Percentiles rank a stretch among this genome's conserved stretches.
Evolutionary conservation across 2,113 vertebrate genomes (phyloP).

Genomic region (Heterochromis multidens): DNA sequence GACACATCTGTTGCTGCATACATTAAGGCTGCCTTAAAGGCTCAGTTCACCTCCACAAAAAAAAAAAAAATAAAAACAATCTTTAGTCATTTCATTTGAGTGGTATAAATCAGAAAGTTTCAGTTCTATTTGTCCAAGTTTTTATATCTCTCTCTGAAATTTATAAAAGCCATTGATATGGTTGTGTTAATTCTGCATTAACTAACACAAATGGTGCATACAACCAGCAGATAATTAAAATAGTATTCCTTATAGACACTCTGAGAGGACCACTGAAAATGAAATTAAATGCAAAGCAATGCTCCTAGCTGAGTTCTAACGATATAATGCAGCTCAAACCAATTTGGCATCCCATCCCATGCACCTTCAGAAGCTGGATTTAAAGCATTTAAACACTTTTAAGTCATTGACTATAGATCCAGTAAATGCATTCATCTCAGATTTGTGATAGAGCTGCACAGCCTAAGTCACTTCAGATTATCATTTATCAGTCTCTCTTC

Average conservation of each 20-base stretch:
- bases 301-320: neutral
- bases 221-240: neutral
- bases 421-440: neutral
- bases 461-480: conserved; percentile 10
- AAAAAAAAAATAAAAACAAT: rapidly evolving
- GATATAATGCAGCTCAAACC: neutral
- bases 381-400: neutral
- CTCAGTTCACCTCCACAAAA: neutral
- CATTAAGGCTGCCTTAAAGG: neutral
- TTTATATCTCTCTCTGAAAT: neutral
- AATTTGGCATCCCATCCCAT: neutral
- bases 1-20: neutral
- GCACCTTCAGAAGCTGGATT: neutral
- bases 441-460: neutral
- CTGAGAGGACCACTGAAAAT: neutral
- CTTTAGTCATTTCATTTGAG: neutral
- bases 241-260: neutral
- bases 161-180: neutral
- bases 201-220: neutral
- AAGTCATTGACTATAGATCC: neutral
- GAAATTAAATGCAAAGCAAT: neutral
- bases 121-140: neutral
- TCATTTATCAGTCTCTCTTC: neutral
- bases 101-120: neutral
- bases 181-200: neutral